Base-by-base conservation (phyloP, 1,140 invertebrate species). In the Aphelinus certus region DNA sequence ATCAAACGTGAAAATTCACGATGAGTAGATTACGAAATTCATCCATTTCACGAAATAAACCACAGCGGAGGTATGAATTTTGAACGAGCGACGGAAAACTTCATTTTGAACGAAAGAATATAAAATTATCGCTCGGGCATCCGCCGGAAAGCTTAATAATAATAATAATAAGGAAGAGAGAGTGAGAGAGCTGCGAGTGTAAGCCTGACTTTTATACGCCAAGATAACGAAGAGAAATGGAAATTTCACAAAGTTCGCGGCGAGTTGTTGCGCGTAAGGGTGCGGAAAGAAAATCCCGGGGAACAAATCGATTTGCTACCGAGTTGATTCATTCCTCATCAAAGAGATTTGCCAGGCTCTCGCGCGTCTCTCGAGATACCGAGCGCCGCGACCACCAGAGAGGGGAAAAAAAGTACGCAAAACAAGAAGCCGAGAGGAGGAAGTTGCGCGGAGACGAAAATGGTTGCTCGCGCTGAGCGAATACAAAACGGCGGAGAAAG, bases 291-390 rank as follows among this genome's bases (percentile, higher is more conserved):
- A 73, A 56, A 57, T 63, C 66, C 46, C 66, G 43, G 3, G 58
- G 60, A 70, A 64, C 51, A 65, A 70, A 75, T 75, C 68, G 73
- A 75, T 75, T 75, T 65, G 61, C 56, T 53, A 53, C 47, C 67
- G 55, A 75, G 73, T 71, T 75, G 61, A 75, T 75, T 75, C 67
- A 71, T 71, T 75, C 68, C 73, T 75, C 73, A 60, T 75, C 67
- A 75, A 69, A 75, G 73, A 46, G 66, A 75, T 64, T 75, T 75
- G 53, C 42, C 61, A 48, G 69, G 48, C n/a, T 58, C 56, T 26
- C 56, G 64, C 42, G 58, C 56, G 56, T 9, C 56, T 63, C 49
- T 71, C 49, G 6, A 26, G 26, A 26, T 26, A 26, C 26, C 26
- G 26, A 2, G 7, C 55, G 45, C 7, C 62, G 62, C 2, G 62